These are phyloP conservation scores for Amphiduros pacificus DNA, from an alignment of 2,888 invertebrate species.

Conservation along the genomic window DNA sequence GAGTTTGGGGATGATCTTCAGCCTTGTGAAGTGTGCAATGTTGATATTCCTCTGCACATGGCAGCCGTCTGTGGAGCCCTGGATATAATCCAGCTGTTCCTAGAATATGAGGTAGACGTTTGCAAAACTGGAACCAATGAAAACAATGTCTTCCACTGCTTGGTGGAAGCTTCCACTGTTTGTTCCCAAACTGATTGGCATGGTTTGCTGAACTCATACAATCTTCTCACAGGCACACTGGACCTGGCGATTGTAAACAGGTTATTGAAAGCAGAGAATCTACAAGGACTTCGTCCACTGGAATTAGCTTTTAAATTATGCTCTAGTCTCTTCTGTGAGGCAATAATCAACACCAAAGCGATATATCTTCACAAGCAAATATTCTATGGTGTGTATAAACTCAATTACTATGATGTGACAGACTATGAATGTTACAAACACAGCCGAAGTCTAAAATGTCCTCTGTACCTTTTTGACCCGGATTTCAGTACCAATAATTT, in stretches of 20 bases:
- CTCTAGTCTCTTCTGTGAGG: not conserved
- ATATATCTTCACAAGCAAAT: not conserved
- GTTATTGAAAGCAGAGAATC: not conserved
- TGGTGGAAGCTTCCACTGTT: not conserved
- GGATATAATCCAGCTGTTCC: not conserved
- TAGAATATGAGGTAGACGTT: not conserved
- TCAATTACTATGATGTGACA: not conserved
- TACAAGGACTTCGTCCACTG: not conserved
- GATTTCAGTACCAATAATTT: no score
- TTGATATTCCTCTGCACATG: not conserved
- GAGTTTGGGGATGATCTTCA: no score
- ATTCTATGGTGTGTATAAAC: not conserved
- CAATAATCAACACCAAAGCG: not conserved
- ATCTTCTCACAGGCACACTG: not conserved
- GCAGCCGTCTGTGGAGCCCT: not conserved
- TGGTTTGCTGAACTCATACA: not conserved
- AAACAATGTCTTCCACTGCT: slow-evolving; percentile 1
- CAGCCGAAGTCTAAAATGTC: no score
- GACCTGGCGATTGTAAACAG: not conserved
- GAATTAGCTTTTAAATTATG: not conserved
- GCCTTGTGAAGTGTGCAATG: no score
- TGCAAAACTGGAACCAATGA: not conserved
- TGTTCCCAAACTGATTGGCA: not conserved
- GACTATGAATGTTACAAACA: not conserved
- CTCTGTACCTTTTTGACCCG: no score